phyloP scores from a whole-genome alignment of 2,113 vertebrate species.

The Copsychus sechellarum region DNA sequence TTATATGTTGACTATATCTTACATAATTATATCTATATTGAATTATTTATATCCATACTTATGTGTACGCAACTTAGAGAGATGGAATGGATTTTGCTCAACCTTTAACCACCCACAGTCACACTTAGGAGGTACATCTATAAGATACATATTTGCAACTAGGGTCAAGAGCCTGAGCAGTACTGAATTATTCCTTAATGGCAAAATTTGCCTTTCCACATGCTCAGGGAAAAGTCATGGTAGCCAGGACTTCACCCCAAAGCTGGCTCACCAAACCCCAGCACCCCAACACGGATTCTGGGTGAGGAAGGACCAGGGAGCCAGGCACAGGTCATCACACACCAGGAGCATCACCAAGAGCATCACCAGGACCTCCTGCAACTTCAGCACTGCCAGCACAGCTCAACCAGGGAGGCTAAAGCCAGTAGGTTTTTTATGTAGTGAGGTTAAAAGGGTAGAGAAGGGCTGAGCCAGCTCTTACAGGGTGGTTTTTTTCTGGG shows the following conservation, averaged over 20 bases:
- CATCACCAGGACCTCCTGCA: not conserved
- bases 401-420: not conserved
- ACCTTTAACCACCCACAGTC: not conserved
- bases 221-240: not conserved
- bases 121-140: accelerated
- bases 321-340: too few species aligned
- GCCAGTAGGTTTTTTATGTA: not conserved
- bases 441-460: slow-evolving; percentile 48
- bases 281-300: too few species aligned
- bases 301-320: not conserved
- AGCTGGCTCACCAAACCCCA: not conserved
- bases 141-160: not conserved
- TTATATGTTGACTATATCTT: not conserved
- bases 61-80: not conserved
- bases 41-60: not conserved
- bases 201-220: not conserved
- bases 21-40: not conserved
- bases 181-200: not conserved
- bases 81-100: not conserved
- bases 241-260: not conserved
- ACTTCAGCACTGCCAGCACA: not conserved
- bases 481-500: slow-evolving; percentile 1
- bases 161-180: accelerated
- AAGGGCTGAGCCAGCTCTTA: slow-evolving; percentile 54
- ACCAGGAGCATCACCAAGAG: accelerated